phyloP scores from a whole-genome alignment of 2,888 invertebrate genomes.

The Amblyteles armatorius region DNA sequence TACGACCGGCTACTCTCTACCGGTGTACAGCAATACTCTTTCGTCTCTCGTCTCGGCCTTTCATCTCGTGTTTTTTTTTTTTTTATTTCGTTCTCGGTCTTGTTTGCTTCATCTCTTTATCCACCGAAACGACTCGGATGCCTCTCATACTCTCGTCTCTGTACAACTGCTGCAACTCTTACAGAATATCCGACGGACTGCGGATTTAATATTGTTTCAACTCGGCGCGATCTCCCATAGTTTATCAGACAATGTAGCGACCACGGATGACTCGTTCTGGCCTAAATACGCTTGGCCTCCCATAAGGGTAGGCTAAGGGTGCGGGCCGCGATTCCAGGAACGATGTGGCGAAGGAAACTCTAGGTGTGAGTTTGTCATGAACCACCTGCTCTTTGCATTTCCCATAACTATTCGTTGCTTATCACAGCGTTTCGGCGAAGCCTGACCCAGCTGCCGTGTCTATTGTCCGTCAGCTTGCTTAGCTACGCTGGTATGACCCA shows the following conservation, averaged over 20 bases:
- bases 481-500: no score
- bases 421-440: no score
- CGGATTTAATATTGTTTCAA: not conserved
- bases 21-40: conserved; percentile 46
- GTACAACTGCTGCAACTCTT: not conserved
- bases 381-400: no score
- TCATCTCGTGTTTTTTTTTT: conserved; percentile 18
- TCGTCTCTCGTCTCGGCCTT: not conserved
- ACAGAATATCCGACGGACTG: not conserved
- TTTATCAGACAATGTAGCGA: not conserved
- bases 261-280: no score
- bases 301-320: no score
- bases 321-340: no score
- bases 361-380: no score
- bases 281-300: no score
- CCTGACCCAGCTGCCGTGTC: no score
- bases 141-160: not conserved
- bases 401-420: no score
- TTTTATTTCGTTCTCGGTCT: not conserved
- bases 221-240: not conserved
- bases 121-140: not conserved
- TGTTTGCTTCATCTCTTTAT: conserved; percentile 21
- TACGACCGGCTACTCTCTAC: conserved; percentile 68
- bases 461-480: no score
- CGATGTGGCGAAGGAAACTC: no score